phyloP scores from a whole-genome alignment of 2,797 vertebrate genomes.

The Meda fulgida region DNA sequence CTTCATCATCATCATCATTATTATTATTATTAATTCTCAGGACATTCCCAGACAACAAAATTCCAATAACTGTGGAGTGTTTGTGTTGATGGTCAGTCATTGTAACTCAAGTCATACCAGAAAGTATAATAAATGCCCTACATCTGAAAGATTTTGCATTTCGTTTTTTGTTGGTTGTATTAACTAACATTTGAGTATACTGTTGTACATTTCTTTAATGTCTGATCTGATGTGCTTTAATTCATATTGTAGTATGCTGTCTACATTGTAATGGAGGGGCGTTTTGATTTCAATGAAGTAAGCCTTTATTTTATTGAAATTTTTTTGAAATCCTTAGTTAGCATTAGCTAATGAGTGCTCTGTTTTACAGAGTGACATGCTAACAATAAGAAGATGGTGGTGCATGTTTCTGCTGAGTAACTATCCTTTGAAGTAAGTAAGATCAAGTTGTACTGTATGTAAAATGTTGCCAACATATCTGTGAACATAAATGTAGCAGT shows the following conservation, averaged over 20 bases:
- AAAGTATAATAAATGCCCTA: neutral
- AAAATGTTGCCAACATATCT: neutral
- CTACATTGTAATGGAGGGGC: neutral
- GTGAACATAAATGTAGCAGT: neutral
- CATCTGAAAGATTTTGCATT: neutral
- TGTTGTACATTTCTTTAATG: neutral
- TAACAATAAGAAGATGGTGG: neutral
- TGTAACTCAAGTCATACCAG: neutral
- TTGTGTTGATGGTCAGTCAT: neutral
- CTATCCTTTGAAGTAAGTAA: neutral
- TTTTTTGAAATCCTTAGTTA: neutral
- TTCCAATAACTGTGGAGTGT: neutral
- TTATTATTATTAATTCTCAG: no score
- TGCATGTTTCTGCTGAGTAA: neutral
- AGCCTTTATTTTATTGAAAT: neutral
- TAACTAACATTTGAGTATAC: neutral
- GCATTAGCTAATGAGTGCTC: neutral
- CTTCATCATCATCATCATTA: no score
- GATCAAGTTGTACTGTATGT: neutral
- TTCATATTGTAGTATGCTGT: neutral
- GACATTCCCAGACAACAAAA: no score
- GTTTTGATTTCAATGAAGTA: neutral
- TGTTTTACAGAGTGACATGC: neutral
- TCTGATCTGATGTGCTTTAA: neutral
- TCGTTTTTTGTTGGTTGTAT: no score